Base-by-base conservation (phyloP, 2,113 vertebrate genomes). In the Gila orcuttii region DNA sequence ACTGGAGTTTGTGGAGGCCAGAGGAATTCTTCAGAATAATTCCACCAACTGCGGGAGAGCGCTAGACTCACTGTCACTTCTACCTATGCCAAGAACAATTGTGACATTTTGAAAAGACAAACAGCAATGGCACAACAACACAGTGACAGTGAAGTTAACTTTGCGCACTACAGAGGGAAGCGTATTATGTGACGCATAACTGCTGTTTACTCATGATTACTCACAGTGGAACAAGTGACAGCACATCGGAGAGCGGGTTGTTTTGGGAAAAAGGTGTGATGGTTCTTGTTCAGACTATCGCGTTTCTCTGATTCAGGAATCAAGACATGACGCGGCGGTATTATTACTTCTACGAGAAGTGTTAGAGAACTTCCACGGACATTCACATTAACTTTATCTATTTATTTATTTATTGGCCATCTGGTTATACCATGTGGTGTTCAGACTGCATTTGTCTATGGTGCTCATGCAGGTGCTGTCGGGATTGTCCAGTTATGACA, bases 21-120 rank as follows among this genome's bases (percentile, higher is more conserved):
- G 68, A 21, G 77, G 33, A 0, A 17, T 66, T 80, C 23, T 84
- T 2, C 83, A 81, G 71, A 86, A 12, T 69, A 75, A 74, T 66
- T n/a, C 85, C 60, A 82, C 17, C 17, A 89, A 47, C 83, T 83
- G 90, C 60, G 84, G 90, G 75, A 83, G 92, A 84, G 85, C 84
- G 1, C 85, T 91, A 7, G 94, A 93, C 71, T 86, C 85, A 1
- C 68, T 93, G 69, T 79, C 94, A 0, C 89, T 89, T 66, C 75
- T 90, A 62, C 86, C 93, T 9, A 33, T 95, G 21, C 87, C 94
- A 21, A 91, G 93, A 36, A 90, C 94, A 0, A 92, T 96, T 10
- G 93, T 92, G 59, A 92, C 94, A 1, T 96, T 93, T 68, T 96
- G 82, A 90, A 25, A 13, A 2, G 76, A 36, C 52, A 25, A 60